These are phyloP conservation scores for Brachypalpus laphriformis DNA, from an alignment of 2,888 invertebrate species.

Conservation along the genomic window DNA sequence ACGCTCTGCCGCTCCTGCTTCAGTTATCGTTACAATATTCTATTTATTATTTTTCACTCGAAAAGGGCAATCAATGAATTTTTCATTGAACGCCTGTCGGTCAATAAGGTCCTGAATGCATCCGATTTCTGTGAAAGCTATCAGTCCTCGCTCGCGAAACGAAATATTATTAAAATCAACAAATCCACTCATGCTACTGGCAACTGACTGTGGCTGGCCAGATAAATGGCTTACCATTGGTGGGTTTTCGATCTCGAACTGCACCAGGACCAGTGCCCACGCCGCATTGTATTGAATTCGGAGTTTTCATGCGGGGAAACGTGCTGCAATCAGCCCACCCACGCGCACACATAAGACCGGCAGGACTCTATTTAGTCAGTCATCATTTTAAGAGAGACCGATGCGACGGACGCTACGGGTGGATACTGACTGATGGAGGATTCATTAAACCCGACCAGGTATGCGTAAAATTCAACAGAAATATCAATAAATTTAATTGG, in stretches of 20 bases:
- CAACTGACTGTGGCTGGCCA: background rate
- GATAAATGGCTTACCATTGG: slow-evolving; percentile 1
- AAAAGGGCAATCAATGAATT: slow-evolving; percentile 70
- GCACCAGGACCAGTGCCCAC: background rate
- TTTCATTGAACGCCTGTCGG: slow-evolving; percentile 55
- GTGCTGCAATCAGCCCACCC: slow-evolving; percentile 47
- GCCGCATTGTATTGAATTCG: slow-evolving; percentile 52
- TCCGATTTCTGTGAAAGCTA: slow-evolving; percentile 14
- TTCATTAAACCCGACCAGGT: slow-evolving; percentile 74
- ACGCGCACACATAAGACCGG: background rate
- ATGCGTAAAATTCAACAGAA: slow-evolving; percentile 76
- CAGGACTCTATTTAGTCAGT: slow-evolving; percentile 16
- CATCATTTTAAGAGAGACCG: slow-evolving; percentile 3
- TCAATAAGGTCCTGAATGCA: slow-evolving; percentile 38
- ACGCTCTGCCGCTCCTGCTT: background rate
- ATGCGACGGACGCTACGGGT: background rate
- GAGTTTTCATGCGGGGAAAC: background rate
- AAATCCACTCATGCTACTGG: slow-evolving; percentile 35
- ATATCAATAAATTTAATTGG: slow-evolving; percentile 78
- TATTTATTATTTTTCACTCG: slow-evolving; percentile 55
- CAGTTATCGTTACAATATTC: slow-evolving; percentile 54
- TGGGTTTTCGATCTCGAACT: slow-evolving; percentile 5
- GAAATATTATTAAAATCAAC: slow-evolving; percentile 69
- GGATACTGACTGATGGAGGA: slow-evolving; percentile 31
- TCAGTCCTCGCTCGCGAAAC: background rate